Conservation (phyloP, 2,888 invertebrate genomes). For the Cactoblastis cactorum region DNA sequence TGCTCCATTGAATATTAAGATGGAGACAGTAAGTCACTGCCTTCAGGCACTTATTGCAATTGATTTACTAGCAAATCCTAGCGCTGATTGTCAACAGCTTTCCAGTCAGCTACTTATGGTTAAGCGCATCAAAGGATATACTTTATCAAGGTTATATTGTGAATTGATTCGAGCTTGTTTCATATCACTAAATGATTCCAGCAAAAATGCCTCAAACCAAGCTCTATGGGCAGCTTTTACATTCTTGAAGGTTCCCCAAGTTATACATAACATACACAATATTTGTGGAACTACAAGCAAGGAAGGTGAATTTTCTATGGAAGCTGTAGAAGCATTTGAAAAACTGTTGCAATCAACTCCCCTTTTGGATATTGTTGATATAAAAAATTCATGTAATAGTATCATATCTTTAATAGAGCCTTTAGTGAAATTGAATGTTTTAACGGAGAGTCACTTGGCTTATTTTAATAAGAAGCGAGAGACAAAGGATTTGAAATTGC, state of each 20-base stretch:
- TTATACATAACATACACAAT: slow-evolving; percentile 84
- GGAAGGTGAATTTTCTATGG: slow-evolving; percentile 84
- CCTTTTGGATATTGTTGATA: slow-evolving; percentile 92
- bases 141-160: slow-evolving; percentile 89
- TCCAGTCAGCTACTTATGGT: slow-evolving; percentile 91
- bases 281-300: slow-evolving; percentile 76
- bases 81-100: slow-evolving; percentile 88
- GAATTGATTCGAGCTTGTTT: slow-evolving; percentile 94
- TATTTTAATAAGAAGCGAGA: slow-evolving; percentile 83
- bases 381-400: slow-evolving; percentile 92
- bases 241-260: slow-evolving; percentile 93
- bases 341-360: slow-evolving; percentile 91
- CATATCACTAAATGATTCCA: slow-evolving; percentile 92
- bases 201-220: slow-evolving; percentile 88
- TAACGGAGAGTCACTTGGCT: slow-evolving; percentile 88
- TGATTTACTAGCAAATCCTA: slow-evolving; percentile 91
- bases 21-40: slow-evolving; percentile 84
- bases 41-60: slow-evolving; percentile 90
- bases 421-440: slow-evolving; percentile 86
- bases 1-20: slow-evolving; percentile 73
- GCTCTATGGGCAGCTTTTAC: slow-evolving; percentile 97
- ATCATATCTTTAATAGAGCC: slow-evolving; percentile 91
- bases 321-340: slow-evolving; percentile 91
- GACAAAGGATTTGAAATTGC: slow-evolving; percentile 79
- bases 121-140: slow-evolving; percentile 90